A percentile compares a stretch with the other conserved stretches of the same genome.
Conservation (phyloP, 2,797 vertebrate species). For the Falco concolor region DNA sequence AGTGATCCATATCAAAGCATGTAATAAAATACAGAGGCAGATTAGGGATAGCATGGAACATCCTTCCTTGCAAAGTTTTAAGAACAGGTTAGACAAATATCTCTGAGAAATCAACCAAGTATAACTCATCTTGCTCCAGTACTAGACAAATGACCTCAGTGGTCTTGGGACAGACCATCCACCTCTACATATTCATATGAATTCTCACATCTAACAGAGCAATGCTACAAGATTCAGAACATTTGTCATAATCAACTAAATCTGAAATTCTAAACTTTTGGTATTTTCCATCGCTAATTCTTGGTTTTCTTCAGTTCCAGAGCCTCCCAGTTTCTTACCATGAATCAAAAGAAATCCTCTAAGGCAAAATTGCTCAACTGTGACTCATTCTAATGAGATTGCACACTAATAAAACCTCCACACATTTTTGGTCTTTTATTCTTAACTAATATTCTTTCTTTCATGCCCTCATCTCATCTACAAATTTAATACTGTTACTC, state of each 20-base stretch:
- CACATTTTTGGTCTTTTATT: background rate
- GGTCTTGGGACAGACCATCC: background rate
- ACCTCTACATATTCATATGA: background rate
- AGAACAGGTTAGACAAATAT: background rate
- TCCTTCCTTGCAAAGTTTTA: background rate
- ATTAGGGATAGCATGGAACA: background rate
- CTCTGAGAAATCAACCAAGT: background rate
- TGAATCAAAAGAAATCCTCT: constrained; percentile 21
- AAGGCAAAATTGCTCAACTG: constrained; percentile 27
- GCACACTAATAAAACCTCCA: background rate
- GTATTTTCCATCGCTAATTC: constrained; percentile 6
- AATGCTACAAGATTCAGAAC: background rate
- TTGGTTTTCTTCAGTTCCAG: background rate
- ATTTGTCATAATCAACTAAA: background rate
- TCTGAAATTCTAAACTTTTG: background rate
- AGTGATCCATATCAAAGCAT: background rate
- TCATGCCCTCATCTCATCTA: background rate
- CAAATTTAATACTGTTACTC: background rate
- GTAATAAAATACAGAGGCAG: background rate
- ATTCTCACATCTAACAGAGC: background rate
- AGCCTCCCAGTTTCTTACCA: background rate
- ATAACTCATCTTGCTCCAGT: background rate
- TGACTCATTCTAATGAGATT: constrained; percentile 3
- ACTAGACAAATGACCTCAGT: background rate
- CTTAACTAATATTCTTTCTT: background rate